Evolutionary conservation across 2,797 vertebrate genomes (phyloP), one percentile per base, ranked within the genome.

Genomic region (Typhlichthys subterraneus): DNA sequence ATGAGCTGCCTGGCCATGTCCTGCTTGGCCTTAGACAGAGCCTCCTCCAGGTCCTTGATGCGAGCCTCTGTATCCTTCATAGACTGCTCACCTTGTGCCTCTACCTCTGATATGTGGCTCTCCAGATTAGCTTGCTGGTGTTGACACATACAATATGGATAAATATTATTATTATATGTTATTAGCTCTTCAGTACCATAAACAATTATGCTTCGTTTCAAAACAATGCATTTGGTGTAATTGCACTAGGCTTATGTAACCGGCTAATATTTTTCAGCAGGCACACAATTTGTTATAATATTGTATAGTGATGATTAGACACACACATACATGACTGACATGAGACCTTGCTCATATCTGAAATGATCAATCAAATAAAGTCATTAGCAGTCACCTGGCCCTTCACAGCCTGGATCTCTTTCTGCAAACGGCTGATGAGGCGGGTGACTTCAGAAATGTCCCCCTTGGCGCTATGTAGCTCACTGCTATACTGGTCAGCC

Each of bases 371-470:
- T 38, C 33, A 38, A 5, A 9, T 38, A 38, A 9, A 38, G 6
- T 38, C 7, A 9, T 38, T 38, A 38, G 33, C 33, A 14, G 72
- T 73, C 74, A 94, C 93, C 88, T 93, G 82, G 7, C 12, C 1
- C 69, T 79, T 88, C 19, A 33, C 73, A 14, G 52, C 12, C 1
- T 59, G 45, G 53, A 91, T 85, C 17, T 93, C 90, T 5, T 53
- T 80, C 53, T 88, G 73, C 49, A 90, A 67, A 14, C 64, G 85
- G 15, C 0, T 58, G 61, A 94, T 92, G 45, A 54, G 33, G 2
- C 78, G 76, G 1, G 73, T 88, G n/a, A 92, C 64, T 12, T 90
- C 82, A 42, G 81, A 51, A 52, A 92, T 86, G 75, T 92, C 85
- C 2, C 5, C 55, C 75, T 83, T 92, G 47, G 38, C 66, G 50